Percentiles rank a stretch among this genome's conserved stretches.
These are phyloP conservation scores for Drosophila auraria DNA, from an alignment of 1,140 invertebrate species.

Conservation along the genomic window DNA sequence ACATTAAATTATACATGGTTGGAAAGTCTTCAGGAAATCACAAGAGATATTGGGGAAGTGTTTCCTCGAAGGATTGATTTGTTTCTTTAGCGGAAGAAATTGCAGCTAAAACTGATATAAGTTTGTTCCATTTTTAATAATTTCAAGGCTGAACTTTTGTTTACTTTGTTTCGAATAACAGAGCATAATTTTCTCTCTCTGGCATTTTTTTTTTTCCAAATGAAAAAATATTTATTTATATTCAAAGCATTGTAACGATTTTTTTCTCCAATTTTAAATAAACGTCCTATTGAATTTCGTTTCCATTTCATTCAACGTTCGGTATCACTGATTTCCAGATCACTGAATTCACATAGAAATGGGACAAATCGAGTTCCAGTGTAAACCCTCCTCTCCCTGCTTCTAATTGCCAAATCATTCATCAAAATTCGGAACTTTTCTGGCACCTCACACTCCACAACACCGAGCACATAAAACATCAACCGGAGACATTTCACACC, in stretches of 20 bases:
- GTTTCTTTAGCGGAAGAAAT: neutral
- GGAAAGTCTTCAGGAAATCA: neutral
- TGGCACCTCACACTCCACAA: conserved; percentile 22
- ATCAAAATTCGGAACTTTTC: conserved; percentile 44
- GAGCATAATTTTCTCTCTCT: no score
- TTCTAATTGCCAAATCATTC: conserved; percentile 45
- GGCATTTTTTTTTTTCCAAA: no score
- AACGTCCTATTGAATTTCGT: neutral
- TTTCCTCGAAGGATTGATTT: neutral
- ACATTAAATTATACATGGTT: neutral
- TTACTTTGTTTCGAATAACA: no score
- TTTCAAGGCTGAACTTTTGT: no score
- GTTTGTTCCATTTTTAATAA: no score
- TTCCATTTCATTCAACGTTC: conserved; percentile 1
- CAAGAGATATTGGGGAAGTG: neutral
- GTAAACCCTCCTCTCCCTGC: neutral
- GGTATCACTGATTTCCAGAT: conserved; percentile 21
- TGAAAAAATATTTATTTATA: no score
- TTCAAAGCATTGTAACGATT: no score
- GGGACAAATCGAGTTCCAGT: neutral
- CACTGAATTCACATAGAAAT: conserved; percentile 12
- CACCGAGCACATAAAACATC: conserved; percentile 14
- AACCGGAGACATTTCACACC: conserved; percentile 54
- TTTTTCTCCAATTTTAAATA: neutral
- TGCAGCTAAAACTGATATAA: no score